phyloP scores from a whole-genome alignment of 2,113 vertebrate species.

The Dromas ardeola region DNA sequence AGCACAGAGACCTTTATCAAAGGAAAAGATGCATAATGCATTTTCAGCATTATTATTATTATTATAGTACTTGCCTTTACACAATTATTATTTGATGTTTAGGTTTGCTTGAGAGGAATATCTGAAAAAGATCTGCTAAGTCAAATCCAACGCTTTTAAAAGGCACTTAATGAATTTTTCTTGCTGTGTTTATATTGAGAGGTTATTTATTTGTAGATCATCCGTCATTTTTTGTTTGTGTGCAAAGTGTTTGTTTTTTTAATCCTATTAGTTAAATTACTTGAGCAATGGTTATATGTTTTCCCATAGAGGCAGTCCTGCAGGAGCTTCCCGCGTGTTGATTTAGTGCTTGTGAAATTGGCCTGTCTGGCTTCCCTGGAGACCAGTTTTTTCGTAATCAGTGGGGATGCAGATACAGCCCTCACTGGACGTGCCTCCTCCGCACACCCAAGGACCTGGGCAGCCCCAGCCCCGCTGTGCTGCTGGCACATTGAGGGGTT shows the following conservation, averaged over 20 bases:
- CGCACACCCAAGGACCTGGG: not conserved
- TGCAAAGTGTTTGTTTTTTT: constrained; percentile 30
- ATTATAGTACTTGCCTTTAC: constrained; percentile 37
- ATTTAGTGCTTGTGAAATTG: not conserved
- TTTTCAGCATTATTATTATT: constrained; percentile 28
- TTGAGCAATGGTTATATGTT: constrained; percentile 18
- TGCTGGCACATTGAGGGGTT: not conserved
- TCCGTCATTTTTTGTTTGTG: not conserved
- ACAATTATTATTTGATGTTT: constrained; percentile 68
- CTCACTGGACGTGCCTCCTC: not conserved
- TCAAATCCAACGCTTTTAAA: constrained; percentile 60
- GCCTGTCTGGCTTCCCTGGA: not conserved
- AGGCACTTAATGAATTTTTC: constrained; percentile 62
- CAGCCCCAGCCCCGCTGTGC: not conserved
- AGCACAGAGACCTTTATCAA: constrained; percentile 18
- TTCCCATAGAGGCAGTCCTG: constrained; percentile 28
- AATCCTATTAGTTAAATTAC: constrained; percentile 21
- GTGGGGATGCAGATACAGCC: not conserved
- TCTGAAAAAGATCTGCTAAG: constrained; percentile 59
- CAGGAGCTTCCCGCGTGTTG: not conserved
- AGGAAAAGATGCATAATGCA: not conserved
- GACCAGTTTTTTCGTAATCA: not conserved
- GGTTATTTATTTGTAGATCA: constrained; percentile 50
- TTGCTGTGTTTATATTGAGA: constrained; percentile 45
- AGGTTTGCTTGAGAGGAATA: constrained; percentile 58